Evolutionary conservation across 2,797 vertebrate species (phyloP).

Genomic region (Platalea minor): DNA sequence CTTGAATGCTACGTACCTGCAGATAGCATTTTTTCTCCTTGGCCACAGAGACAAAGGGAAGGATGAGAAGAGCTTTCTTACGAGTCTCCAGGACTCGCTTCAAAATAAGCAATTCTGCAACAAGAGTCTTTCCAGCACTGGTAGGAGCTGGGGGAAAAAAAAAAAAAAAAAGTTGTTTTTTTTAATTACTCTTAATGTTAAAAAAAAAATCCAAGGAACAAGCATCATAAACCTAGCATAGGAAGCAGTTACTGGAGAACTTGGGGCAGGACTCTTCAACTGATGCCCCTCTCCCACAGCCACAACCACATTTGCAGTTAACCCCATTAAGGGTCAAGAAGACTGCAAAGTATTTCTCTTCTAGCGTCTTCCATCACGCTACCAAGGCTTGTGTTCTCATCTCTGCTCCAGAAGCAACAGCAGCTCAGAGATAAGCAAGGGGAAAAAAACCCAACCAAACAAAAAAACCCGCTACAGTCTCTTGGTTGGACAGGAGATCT

Average conservation of each 20-base stretch:
- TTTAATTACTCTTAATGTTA: not conserved
- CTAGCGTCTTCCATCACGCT: not conserved
- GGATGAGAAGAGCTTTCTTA: constrained; percentile 93
- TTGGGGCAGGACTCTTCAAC: not conserved
- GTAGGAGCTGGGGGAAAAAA: constrained; percentile 86
- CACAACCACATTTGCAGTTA: not conserved
- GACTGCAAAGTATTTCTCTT: not conserved
- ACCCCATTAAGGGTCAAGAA: not conserved
- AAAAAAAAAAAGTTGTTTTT: accelerated
- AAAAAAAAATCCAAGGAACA: not conserved
- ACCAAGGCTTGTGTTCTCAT: not conserved
- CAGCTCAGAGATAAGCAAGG: not conserved
- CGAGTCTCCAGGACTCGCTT: constrained; percentile 91
- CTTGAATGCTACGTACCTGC: constrained; percentile 78
- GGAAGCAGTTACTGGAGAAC: not conserved
- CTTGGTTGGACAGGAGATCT: not conserved
- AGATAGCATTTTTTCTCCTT: constrained; percentile 96
- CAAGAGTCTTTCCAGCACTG: constrained; percentile 96
- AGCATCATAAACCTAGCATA: not conserved
- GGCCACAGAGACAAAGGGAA: constrained; percentile 96
- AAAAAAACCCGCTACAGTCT: not conserved
- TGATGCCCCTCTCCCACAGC: not conserved
- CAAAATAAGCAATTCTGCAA: constrained; percentile 93
- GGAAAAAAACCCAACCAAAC: not conserved
- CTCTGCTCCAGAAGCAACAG: not conserved